A percentile compares a stretch with the other conserved stretches of the same genome.
phyloP scores from a whole-genome alignment of 2,113 vertebrate species.

The Oryzias celebensis region DNA sequence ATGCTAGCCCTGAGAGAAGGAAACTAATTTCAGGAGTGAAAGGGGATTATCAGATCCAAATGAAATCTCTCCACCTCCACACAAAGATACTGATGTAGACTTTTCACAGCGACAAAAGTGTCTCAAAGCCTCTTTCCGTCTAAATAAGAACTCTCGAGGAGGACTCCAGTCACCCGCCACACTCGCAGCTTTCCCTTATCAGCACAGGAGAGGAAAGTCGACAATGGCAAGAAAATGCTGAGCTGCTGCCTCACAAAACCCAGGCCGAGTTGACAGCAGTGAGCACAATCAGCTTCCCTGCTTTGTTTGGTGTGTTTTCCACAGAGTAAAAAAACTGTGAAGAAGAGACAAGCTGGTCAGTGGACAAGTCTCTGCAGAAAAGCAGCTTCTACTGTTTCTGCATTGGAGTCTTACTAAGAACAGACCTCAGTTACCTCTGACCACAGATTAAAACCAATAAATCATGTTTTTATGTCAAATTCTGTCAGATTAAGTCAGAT shows the following conservation, averaged over 20 bases:
- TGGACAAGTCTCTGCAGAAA: background rate
- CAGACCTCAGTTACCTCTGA: too few relatives aligned
- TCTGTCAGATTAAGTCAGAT: too few relatives aligned
- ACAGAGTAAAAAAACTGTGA: constrained; percentile 40
- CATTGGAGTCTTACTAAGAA: too few relatives aligned
- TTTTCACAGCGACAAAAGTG: constrained; percentile 58
- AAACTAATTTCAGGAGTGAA: constrained; percentile 67
- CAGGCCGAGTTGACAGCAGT: constrained; percentile 31
- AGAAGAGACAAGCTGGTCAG: background rate
- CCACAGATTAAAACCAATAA: too few relatives aligned
- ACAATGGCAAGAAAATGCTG: constrained; percentile 62
- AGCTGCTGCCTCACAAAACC: constrained; percentile 45
- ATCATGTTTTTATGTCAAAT: too few relatives aligned
- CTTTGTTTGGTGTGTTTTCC: constrained; percentile 19
- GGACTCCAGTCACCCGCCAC: constrained; percentile 51
- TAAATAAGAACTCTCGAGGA: constrained; percentile 59
- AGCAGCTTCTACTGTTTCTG: too few relatives aligned
- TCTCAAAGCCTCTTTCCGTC: constrained; percentile 48
- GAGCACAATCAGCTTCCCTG: constrained; percentile 43
- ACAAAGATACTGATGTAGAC: constrained; percentile 69
- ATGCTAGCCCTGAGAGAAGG: constrained; percentile 55
- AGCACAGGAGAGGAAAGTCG: constrained; percentile 34
- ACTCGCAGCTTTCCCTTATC: constrained; percentile 73
- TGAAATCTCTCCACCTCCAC: constrained; percentile 61
- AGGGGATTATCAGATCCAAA: constrained; percentile 68